A percentile compares a stretch with the other conserved stretches of the same genome.
Evolutionary conservation across 2,797 vertebrate genomes (phyloP).

Genomic region (Schizopygopsis pylzovi): DNA sequence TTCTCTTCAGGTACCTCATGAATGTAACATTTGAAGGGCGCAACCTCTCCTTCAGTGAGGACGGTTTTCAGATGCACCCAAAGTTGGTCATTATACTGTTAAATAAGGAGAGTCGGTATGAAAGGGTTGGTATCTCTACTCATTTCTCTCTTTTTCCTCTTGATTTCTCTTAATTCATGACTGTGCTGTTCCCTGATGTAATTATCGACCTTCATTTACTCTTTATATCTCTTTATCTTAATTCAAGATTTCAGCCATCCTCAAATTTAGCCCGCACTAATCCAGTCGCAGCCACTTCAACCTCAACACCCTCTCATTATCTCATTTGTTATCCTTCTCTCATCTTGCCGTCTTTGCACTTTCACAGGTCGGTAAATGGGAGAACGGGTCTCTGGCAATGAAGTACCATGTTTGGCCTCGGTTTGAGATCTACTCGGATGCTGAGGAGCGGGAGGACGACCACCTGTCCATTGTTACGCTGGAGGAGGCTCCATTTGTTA

Average conservation of each 20-base stretch:
- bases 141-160: constrained; percentile 22
- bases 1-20: constrained; percentile 87
- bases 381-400: constrained; percentile 94
- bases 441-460: constrained; percentile 90
- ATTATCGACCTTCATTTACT: constrained; percentile 43
- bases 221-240: constrained; percentile 37
- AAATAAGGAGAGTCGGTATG: constrained; percentile 94
- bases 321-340: background rate
- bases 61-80: constrained; percentile 98
- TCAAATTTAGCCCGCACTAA: constrained; percentile 44
- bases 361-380: constrained; percentile 93
- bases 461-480: constrained; percentile 97
- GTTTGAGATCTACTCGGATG: constrained; percentile 89
- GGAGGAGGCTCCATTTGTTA: constrained; percentile 97
- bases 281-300: constrained; percentile 40
- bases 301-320: constrained; percentile 7
- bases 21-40: constrained; percentile 98
- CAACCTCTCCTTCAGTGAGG: constrained; percentile 96
- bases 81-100: constrained; percentile 98
- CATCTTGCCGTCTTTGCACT: constrained; percentile 12
- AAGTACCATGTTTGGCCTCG: constrained; percentile 99
- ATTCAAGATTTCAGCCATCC: constrained; percentile 44
- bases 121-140: constrained; percentile 82
- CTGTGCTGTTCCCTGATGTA: constrained; percentile 23
- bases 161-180: constrained; percentile 20